phyloP scores from a whole-genome alignment of 1,140 invertebrate genomes.

The Apis laboriosa region DNA sequence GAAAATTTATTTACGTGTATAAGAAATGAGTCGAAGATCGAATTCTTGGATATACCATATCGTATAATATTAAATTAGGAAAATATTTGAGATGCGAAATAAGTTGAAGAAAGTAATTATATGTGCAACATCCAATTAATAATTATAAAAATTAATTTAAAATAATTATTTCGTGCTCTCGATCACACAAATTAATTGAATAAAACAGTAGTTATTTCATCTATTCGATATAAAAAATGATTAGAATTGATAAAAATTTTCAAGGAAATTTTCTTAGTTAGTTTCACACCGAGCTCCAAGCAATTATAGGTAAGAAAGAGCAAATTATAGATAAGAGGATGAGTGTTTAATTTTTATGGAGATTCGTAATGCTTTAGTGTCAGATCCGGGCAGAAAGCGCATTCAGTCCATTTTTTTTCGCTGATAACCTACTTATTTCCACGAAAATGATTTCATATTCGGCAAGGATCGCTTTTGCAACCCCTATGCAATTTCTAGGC shows the following conservation, averaged over 20 bases:
- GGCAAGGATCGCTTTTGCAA: neutral
- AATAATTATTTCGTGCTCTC: too few relatives aligned
- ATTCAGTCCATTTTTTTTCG: neutral
- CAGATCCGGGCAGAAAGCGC: neutral
- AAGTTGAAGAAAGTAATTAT: too few relatives aligned
- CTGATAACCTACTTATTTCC: conserved; percentile 20
- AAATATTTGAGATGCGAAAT: too few relatives aligned
- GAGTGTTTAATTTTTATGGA: conserved; percentile 49
- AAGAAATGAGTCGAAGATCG: too few relatives aligned
- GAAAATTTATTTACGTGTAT: too few relatives aligned
- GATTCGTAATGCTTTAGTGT: conserved; percentile 30
- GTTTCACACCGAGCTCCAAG: neutral
- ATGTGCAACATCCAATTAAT: too few relatives aligned
- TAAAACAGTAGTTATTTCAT: too few relatives aligned
- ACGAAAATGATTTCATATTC: conserved; percentile 19
- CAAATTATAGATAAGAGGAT: conserved; percentile 44
- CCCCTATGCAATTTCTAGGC: neutral
- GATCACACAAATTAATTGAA: too few relatives aligned
- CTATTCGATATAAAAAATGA: too few relatives aligned
- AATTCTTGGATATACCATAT: too few relatives aligned
- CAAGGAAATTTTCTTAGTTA: neutral
- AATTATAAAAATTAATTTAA: too few relatives aligned
- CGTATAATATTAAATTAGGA: too few relatives aligned
- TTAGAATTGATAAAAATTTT: neutral
- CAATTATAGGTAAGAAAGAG: neutral